These are phyloP conservation scores for Podarcis lilfordi DNA, from an alignment of 2,797 vertebrate genomes.

Conservation along the genomic window DNA sequence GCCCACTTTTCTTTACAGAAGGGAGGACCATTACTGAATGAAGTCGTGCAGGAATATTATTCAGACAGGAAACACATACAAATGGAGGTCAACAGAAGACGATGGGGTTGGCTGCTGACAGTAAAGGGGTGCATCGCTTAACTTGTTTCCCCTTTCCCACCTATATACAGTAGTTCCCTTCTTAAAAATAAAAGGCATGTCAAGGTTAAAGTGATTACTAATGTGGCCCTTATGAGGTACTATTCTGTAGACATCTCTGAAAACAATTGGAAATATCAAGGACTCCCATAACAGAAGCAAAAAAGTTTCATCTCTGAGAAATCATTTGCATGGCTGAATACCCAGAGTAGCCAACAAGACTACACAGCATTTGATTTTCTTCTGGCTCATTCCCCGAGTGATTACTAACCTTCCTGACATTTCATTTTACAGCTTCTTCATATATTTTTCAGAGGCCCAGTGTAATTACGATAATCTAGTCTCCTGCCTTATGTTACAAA, in stretches of 20 bases:
- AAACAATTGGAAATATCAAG: background rate
- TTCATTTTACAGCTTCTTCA: slow-evolving; percentile 36
- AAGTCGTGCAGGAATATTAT: background rate
- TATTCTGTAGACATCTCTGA: background rate
- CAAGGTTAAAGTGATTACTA: too few species aligned
- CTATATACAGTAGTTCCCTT: too few species aligned
- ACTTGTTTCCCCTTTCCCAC: too few species aligned
- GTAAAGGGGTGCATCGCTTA: too few species aligned
- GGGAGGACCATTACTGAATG: too few species aligned
- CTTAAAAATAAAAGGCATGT: too few species aligned
- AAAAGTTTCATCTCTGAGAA: background rate
- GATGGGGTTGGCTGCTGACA: too few species aligned
- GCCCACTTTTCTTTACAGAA: background rate
- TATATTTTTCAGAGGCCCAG: slow-evolving; percentile 32
- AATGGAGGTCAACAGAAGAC: too few species aligned
- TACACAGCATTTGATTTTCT: background rate
- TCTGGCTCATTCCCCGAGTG: background rate
- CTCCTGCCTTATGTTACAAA: slow-evolving; percentile 31
- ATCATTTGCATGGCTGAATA: background rate
- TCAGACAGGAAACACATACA: background rate
- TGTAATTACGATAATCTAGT: slow-evolving; percentile 35
- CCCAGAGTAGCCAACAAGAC: background rate
- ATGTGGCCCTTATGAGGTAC: background rate
- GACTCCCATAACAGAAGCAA: background rate
- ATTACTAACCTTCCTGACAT: background rate